Conservation (phyloP, 2,888 invertebrate species). For the Brachynemurus nebulosus region DNA sequence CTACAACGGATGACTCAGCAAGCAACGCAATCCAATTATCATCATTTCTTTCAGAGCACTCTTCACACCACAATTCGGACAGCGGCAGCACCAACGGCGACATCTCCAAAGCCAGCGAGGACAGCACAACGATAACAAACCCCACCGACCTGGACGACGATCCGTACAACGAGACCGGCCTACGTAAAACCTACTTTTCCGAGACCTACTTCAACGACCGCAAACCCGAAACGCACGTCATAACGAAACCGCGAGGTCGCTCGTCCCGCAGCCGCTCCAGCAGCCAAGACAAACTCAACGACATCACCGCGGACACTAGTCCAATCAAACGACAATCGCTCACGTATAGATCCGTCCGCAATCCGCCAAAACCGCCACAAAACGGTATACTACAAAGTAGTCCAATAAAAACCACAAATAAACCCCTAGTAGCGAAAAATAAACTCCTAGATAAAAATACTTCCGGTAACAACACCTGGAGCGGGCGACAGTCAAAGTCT, state of each 20-base stretch:
- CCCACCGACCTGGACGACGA: slow-evolving; percentile 39
- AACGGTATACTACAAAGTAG: slow-evolving; percentile 31
- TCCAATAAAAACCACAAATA: slow-evolving; percentile 28
- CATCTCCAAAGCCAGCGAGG: background rate
- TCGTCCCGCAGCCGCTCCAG: slow-evolving; percentile 32
- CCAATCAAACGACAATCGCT: slow-evolving; percentile 28
- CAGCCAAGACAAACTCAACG: slow-evolving; percentile 29
- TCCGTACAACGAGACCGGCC: slow-evolving; percentile 52
- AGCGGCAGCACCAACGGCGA: slow-evolving; percentile 6
- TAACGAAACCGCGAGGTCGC: slow-evolving; percentile 13
- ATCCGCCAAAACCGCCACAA: slow-evolving; percentile 31
- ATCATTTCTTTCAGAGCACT: slow-evolving; percentile 5
- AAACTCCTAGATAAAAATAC: slow-evolving; percentile 35
- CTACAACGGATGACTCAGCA: too few relatives aligned
- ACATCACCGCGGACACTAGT: slow-evolving; percentile 23
- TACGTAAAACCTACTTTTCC: slow-evolving; percentile 55
- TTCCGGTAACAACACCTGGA: slow-evolving; percentile 52
- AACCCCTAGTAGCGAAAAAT: slow-evolving; percentile 30
- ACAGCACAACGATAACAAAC: slow-evolving; percentile 19
- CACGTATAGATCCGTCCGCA: slow-evolving; percentile 30
- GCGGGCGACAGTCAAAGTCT: slow-evolving; percentile 40
- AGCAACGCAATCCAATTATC: too few relatives aligned
- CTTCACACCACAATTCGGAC: slow-evolving; percentile 10
- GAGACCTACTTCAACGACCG: slow-evolving; percentile 45
- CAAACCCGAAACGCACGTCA: slow-evolving; percentile 26